A percentile compares a stretch with the other conserved stretches of the same genome.
Conservation (phyloP, 2,113 vertebrate species). For the Tragulus kanchil region DNA sequence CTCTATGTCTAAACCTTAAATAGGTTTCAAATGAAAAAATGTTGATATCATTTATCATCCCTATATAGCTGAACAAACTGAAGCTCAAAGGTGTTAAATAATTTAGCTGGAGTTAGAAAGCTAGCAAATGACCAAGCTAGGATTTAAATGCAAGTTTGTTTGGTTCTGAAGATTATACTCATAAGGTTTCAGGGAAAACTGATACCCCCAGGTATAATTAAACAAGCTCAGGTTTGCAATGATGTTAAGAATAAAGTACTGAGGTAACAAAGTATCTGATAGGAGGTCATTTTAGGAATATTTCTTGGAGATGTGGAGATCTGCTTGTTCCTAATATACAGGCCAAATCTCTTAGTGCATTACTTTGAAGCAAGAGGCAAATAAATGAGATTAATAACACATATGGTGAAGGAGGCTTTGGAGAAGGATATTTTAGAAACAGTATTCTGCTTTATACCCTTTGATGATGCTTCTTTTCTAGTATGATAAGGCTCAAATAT, state of each 20-base stretch:
- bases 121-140: not conserved
- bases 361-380: conserved; percentile 1
- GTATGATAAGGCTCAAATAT: not conserved
- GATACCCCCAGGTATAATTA: not conserved
- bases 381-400: conserved; percentile 10
- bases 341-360: not conserved
- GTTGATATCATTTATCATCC: not conserved
- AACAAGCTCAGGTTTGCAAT: not conserved
- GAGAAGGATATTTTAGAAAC: not conserved
- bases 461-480: not conserved
- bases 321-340: not conserved
- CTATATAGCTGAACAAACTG: not conserved
- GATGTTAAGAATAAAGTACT: not conserved
- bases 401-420: not conserved
- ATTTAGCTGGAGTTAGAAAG: conserved; percentile 39
- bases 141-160: conserved; percentile 17
- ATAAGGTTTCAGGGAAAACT: not conserved
- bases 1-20: not conserved
- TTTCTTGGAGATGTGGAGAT: not conserved
- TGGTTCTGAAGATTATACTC: not conserved
- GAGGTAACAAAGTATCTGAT: not conserved
- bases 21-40: not conserved
- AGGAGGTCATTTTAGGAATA: not conserved
- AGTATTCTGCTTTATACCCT: not conserved
- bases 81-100: not conserved